A percentile compares a stretch with the other conserved stretches of the same genome.
These are phyloP conservation scores for Odontomachus brunneus DNA, from an alignment of 1,140 invertebrate species.

Conservation along the genomic window DNA sequence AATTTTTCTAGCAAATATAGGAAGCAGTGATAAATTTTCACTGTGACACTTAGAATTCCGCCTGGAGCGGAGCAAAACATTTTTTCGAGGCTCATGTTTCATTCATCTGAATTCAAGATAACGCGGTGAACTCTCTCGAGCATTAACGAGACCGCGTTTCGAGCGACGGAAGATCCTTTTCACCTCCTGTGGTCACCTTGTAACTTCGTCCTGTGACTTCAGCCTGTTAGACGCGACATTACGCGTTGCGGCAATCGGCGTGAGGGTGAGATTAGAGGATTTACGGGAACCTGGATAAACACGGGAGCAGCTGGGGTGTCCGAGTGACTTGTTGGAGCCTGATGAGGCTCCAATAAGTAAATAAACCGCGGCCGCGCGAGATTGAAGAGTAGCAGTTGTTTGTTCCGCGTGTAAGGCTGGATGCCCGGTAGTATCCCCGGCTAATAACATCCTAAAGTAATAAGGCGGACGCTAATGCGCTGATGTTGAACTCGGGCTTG, in stretches of 20 bases:
- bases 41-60: too few species aligned
- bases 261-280: not conserved
- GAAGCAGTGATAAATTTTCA: too few species aligned
- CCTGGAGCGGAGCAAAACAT: too few species aligned
- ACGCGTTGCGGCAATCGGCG: not conserved
- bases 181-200: not conserved
- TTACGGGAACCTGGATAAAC: not conserved
- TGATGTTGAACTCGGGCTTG: not conserved
- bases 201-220: too few species aligned
- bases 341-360: not conserved
- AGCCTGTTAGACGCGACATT: not conserved
- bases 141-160: not conserved
- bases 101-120: too few species aligned
- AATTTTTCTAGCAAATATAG: too few species aligned
- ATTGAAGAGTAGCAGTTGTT: not conserved
- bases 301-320: not conserved
- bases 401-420: not conserved
- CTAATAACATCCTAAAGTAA: slow-evolving; percentile 1
- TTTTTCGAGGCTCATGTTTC: too few species aligned
- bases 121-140: too few species aligned
- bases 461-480: not conserved
- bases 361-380: not conserved
- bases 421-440: not conserved
- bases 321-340: not conserved
- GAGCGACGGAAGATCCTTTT: not conserved